Evolutionary conservation across 2,888 invertebrate species (phyloP), one percentile per base, ranked within the genome.

Genomic region (Oxyscelio sp.): DNA sequence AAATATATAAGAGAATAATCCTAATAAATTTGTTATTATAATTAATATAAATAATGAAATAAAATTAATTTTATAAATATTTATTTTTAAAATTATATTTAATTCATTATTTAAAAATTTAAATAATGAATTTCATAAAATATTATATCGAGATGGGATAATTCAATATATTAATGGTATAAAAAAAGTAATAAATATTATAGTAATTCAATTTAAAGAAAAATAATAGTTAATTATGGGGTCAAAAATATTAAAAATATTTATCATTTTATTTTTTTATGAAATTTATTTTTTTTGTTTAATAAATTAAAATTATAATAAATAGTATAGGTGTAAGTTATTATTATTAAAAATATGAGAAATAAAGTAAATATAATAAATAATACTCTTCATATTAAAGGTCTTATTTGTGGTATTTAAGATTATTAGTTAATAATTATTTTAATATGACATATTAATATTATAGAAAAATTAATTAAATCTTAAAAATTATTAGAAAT

Each of bases 1-100:
- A 94, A 97, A 97, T 94, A 97, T 96, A 94, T 96, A 97, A 0
- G 97, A 96, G 2, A 96, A 96, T 94, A 97, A 91, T 0, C 96
- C 96, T 95, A 96, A 92, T 89, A 96, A 96, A 95, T 97, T 97
- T 95, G 96, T 96, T 93, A 96, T 95, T 94, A 96, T 88, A 94
- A 97, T 95, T 91, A 96, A 94, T 48, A 94, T 91, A 93, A 96
- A 96, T 92, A 96, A 90, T 0, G 95, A 94, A 89, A 95, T 94
- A 94, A 96, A 95, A 89, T 94, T 95, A 88, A 95, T 73, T 70
- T 63, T 74, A 78, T 21, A 74, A 68, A 93, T 93, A 83, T 93
- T 93, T 74, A 90, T 94, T 27, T 94, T 94, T 93, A 83, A 43
- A 96, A 96, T 88, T n/a, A 93, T 95, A 95, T 92, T 94, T 94